Evolutionary conservation across 2,113 vertebrate species (phyloP), one percentile per base, ranked within the genome.

Genomic region (Pelodiscus sinensis): DNA sequence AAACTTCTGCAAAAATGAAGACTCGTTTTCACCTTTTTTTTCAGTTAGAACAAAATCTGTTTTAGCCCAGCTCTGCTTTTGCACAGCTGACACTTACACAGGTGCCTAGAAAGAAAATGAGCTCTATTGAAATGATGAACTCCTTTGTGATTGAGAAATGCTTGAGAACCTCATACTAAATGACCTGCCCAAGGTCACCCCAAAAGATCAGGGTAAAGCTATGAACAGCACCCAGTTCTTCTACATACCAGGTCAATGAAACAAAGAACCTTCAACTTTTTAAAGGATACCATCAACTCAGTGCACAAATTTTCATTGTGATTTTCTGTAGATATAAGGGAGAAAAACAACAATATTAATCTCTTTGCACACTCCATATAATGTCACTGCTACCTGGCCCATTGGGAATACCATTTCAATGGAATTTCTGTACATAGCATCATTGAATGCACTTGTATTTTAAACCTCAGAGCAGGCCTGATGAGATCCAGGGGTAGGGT

Each of bases 161-260:
- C 38, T 85, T 84, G 51, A 68, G 84, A 24, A 86, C 2, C 16
- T 51, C 4, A 12, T 51, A 4, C 78, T 21, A 57, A 62, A 25
- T 38, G 21, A 35, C 16, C 21, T 0, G 0, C 3, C 13, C n/a
- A 38, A 27, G 9, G 18, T 65, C 12, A 8, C 77, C 1, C 25
- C 82, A 35, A 86, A 94, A 94, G 65, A 51, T 0, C 0, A 4
- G 54, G 31, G 4, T 4, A 84, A 90, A 88, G 6, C 6, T 0
- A 0, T 35, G 3, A 88, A 51, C 57, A 78, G 15, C 0, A 0
- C 4, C 44, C 13, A 21, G 4, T 1, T 79, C 4, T 89, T 82
- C 54, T 4, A 3, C 89, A 62, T 2, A 44, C 31, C 82, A 92
- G 10, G 12, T 65, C 79, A 82, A 19, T 62, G n/a, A 35, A 18